Conservation (phyloP, 2,113 vertebrate species). For the Conger conger region DNA sequence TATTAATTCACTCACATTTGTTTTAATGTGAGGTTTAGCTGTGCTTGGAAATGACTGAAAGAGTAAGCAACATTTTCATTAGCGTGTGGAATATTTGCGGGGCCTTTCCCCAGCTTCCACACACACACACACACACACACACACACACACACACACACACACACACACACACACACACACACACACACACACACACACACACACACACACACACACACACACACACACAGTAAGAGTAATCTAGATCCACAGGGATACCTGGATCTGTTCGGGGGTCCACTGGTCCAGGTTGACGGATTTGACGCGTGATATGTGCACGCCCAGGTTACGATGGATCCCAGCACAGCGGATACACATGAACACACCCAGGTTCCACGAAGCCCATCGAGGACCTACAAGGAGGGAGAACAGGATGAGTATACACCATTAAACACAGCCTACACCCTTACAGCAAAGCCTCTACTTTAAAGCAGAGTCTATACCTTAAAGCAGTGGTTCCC, state of each 20-base stretch:
- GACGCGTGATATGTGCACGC: slow-evolving; percentile 97
- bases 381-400: slow-evolving; percentile 89
- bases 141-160: background rate
- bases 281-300: slow-evolving; percentile 98
- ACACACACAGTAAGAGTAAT: too few relatives aligned
- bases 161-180: too few relatives aligned
- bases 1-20: background rate
- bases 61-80: background rate
- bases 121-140: slow-evolving; percentile 13
- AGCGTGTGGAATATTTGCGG: background rate
- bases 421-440: background rate
- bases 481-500: too few relatives aligned
- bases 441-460: too few relatives aligned
- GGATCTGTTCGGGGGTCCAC: slow-evolving; percentile 98
- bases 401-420: background rate
- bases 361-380: slow-evolving; percentile 96
- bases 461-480: too few relatives aligned
- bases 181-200: slow-evolving; percentile 14
- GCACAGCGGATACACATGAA: slow-evolving; percentile 99
- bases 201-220: slow-evolving; percentile 15
- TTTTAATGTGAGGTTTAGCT: background rate
- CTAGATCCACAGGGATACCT: slow-evolving; percentile 67
- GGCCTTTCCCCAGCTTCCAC: background rate
- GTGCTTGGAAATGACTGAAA: background rate
- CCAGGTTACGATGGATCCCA: slow-evolving; percentile 96